phyloP scores from a whole-genome alignment of 2,113 vertebrate species.

The Pachypanchax playfairii region DNA sequence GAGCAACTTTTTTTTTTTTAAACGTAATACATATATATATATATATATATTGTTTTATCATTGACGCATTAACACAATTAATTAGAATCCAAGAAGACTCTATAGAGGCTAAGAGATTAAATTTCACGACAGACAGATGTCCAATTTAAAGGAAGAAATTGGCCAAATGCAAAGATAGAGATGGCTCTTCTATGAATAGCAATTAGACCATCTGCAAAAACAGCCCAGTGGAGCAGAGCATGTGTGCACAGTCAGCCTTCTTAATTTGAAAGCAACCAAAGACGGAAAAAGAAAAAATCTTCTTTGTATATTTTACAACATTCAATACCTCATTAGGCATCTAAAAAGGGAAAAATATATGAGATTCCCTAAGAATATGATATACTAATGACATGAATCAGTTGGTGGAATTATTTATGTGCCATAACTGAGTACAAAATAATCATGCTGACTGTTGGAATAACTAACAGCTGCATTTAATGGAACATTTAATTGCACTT shows the following conservation, averaged over 20 bases:
- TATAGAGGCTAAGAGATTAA: constrained; percentile 71
- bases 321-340: constrained; percentile 15
- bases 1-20: constrained; percentile 10
- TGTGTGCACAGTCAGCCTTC: constrained; percentile 52
- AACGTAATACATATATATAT: too few relatives aligned
- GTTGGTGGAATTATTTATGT: constrained; percentile 63
- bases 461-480: constrained; percentile 75
- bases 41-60: constrained; percentile 47
- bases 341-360: constrained; percentile 13
- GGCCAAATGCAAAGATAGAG: constrained; percentile 78
- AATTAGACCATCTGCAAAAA: constrained; percentile 77
- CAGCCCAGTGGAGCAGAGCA: constrained; percentile 63
- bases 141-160: constrained; percentile 77
- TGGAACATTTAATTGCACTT: constrained; percentile 76
- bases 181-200: constrained; percentile 77
- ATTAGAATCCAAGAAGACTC: constrained; percentile 76
- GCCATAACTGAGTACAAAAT: constrained; percentile 67
- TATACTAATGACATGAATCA: constrained; percentile 54
- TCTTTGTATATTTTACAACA: constrained; percentile 31
- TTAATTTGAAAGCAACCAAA: constrained; percentile 39
- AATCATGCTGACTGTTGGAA: constrained; percentile 74
- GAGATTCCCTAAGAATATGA: constrained; percentile 18
- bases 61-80: constrained; percentile 74
- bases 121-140: constrained; percentile 81
- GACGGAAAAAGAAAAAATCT: constrained; percentile 1